Evolutionary conservation across 1,140 invertebrate genomes (phyloP), one percentile per base, ranked within the genome.

Genomic region (Nasonia vitripennis): DNA sequence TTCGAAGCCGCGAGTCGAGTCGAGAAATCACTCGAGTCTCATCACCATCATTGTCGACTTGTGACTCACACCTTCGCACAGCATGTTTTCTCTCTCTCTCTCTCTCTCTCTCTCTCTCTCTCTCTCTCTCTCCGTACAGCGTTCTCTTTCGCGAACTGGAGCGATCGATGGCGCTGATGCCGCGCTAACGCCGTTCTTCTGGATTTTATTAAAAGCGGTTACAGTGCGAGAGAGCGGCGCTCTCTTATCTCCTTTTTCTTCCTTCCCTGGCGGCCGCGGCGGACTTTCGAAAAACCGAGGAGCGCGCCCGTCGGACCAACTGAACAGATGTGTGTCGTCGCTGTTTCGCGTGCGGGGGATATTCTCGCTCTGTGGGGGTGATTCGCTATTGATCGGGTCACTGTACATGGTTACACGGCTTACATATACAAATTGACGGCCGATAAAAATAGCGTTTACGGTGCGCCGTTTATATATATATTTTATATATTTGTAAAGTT

Each of bases 101-200:
- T n/a, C 2, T 67, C 78, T 45, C 67, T 17, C 67, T 75, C 67
- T 41, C 80, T 27, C 45, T 45, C 17, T 62, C 31, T 48, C 34
- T 74, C 48, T 27, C 45, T 45, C 17, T 62, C 31, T 48, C 34
- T 74, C 48, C 20, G n/a, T 1, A 41, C 1, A 14, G 51, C 31
- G 77, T 67, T 5, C 62, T 68, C 78, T 80, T 80, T 70, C 20
- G 7, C 20, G 14, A 81, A 81, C 80, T 81, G 70, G 80, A 81
- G 45, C 80, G 70, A 81, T 81, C 80, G 80, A 81, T 81, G 80
- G 12, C 17, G 23, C 68, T 31, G 27, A 27, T 27, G 45, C n/a
- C 10, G 17, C 31, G 34, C 14, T 14, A 11, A n/a, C n/a, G 77
- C 41, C 48, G 48, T 78, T 45, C 37, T 41, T 75, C 55, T 62